A percentile compares a stretch with the other conserved stretches of the same genome.
phyloP scores from a whole-genome alignment of 2,888 invertebrate species.

The Spilarctia lutea region DNA sequence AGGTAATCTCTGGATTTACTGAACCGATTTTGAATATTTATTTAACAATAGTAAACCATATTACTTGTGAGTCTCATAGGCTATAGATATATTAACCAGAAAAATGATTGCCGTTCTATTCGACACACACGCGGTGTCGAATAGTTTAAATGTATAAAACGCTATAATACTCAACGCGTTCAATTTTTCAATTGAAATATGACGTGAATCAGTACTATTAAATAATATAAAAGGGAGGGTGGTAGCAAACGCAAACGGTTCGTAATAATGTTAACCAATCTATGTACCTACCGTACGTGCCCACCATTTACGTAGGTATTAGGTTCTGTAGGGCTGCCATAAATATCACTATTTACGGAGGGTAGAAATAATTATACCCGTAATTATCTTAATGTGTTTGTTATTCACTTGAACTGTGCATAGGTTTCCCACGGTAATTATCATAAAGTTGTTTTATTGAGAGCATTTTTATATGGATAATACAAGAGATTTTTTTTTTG shows the following conservation, averaged over 20 bases:
- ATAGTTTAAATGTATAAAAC: neutral
- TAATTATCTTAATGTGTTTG: slow-evolving; percentile 17
- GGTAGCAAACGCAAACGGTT: slow-evolving; percentile 21
- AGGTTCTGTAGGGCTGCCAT: slow-evolving; percentile 24
- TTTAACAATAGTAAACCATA: no score
- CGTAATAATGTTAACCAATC: slow-evolving; percentile 26
- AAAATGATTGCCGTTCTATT: no score
- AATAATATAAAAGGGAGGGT: slow-evolving; percentile 11
- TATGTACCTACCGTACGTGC: slow-evolving; percentile 29
- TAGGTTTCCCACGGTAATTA: slow-evolving; percentile 12
- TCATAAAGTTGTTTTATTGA: slow-evolving; percentile 5
- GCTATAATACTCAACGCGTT: neutral
- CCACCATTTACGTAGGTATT: slow-evolving; percentile 25
- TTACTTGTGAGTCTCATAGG: no score
- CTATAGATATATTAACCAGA: no score
- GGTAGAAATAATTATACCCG: slow-evolving; percentile 16
- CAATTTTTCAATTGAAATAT: neutral
- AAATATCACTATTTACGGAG: slow-evolving; percentile 11
- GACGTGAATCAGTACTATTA: neutral
- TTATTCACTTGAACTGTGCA: slow-evolving; percentile 11
- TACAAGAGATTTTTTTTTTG: neutral
- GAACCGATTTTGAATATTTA: no score
- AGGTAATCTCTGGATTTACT: no score
- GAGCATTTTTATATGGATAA: neutral
- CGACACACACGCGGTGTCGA: no score